Evolutionary conservation across 2,888 invertebrate genomes (phyloP).

Genomic region (Oligia latruncula): DNA sequence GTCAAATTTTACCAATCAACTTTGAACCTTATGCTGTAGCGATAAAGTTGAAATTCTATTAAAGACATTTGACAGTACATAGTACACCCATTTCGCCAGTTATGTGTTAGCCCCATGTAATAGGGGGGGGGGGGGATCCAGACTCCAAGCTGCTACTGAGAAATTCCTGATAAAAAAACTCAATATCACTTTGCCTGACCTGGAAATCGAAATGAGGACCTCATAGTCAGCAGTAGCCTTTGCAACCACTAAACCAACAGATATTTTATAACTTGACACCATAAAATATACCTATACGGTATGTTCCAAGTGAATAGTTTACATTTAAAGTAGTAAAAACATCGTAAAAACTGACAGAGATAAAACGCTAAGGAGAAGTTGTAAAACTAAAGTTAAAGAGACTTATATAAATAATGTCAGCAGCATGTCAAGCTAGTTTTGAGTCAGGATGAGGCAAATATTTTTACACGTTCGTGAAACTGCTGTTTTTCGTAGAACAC

Average conservation of each 20-base stretch:
- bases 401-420: conserved; percentile 25
- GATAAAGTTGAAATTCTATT: too few relatives aligned
- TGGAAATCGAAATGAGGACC: background rate
- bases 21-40: too few relatives aligned
- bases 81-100: background rate
- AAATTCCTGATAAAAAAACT: background rate
- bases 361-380: conserved; percentile 44
- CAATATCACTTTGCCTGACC: background rate
- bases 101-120: too few relatives aligned
- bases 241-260: background rate
- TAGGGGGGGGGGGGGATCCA: too few relatives aligned
- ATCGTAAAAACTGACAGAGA: conserved; percentile 44
- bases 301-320: conserved; percentile 47
- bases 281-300: background rate
- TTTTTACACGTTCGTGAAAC: background rate
- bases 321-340: conserved; percentile 53
- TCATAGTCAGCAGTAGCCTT: background rate
- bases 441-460: conserved; percentile 3
- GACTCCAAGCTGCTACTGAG: background rate
- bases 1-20: too few relatives aligned
- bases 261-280: conserved; percentile 6
- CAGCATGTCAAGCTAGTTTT: conserved; percentile 6
- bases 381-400: conserved; percentile 43
- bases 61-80: background rate
- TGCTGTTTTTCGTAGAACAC: background rate